Evolutionary conservation across 1,140 invertebrate species (phyloP).

Genomic region (Sinonovacula constricta): DNA sequence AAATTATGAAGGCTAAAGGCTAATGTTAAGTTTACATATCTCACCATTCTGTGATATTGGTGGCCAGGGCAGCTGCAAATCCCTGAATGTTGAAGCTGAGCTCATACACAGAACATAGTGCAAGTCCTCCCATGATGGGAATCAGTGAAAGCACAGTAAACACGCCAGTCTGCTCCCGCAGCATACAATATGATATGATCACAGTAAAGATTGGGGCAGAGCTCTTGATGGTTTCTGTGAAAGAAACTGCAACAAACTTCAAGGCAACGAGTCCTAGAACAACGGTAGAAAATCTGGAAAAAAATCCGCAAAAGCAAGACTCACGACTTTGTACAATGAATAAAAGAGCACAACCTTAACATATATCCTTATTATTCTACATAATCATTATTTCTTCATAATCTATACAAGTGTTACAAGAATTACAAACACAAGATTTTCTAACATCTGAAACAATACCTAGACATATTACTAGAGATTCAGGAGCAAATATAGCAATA

Average conservation of each 20-base stretch:
- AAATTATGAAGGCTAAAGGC: too few relatives aligned
- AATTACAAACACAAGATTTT: too few relatives aligned
- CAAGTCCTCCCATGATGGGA: constrained; percentile 91
- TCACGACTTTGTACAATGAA: too few relatives aligned
- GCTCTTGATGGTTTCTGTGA: constrained; percentile 92
- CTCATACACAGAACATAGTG: constrained; percentile 90
- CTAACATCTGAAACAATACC: too few relatives aligned
- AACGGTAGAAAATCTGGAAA: constrained; percentile 86
- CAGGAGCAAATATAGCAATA: too few relatives aligned
- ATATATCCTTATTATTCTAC: too few relatives aligned
- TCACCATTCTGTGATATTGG: constrained; percentile 91
- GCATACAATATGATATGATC: constrained; percentile 85
- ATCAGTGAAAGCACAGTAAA: constrained; percentile 89
- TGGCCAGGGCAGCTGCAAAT: constrained; percentile 88
- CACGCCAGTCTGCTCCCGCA: constrained; percentile 85
- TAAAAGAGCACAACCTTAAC: too few relatives aligned
- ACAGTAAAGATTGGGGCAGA: constrained; percentile 92
- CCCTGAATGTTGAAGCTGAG: constrained; percentile 88
- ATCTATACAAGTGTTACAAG: too few relatives aligned
- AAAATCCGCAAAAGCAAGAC: too few relatives aligned
- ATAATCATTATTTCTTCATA: too few relatives aligned
- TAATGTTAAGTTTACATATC: constrained; percentile 32
- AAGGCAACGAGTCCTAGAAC: constrained; percentile 87
- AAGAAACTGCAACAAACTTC: constrained; percentile 91
- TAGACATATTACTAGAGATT: too few relatives aligned